Conservation (phyloP, 2,888 invertebrate species). For the Catocala fraxini region DNA sequence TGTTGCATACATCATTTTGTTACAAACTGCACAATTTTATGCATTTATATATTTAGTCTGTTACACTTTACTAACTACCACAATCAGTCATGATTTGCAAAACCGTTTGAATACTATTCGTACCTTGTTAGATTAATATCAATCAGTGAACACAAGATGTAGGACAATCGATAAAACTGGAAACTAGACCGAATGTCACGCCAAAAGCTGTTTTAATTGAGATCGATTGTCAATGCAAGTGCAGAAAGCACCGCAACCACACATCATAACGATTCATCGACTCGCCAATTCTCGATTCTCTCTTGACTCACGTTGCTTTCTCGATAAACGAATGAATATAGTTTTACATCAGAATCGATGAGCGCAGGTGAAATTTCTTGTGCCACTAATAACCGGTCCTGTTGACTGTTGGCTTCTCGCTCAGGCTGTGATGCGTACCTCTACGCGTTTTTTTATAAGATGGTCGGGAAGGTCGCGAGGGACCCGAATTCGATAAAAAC, state of each 20-base stretch:
- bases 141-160: slow-evolving; percentile 37
- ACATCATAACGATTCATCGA: slow-evolving; percentile 30
- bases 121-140: slow-evolving; percentile 35
- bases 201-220: slow-evolving; percentile 40
- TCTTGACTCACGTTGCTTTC: slow-evolving; percentile 59
- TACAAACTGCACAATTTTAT: too few species aligned
- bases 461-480: slow-evolving; percentile 55
- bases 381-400: slow-evolving; percentile 75
- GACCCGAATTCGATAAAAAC: slow-evolving; percentile 45
- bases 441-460: slow-evolving; percentile 41
- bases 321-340: slow-evolving; percentile 54
- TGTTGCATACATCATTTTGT: too few species aligned
- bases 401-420: slow-evolving; percentile 49
- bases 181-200: slow-evolving; percentile 29
- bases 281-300: slow-evolving; percentile 37
- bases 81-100: slow-evolving; percentile 9
- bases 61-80: background rate
- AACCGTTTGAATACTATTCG: slow-evolving; percentile 3
- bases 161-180: slow-evolving; percentile 42
- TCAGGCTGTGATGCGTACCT: slow-evolving; percentile 55
- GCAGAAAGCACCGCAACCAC: slow-evolving; percentile 33
- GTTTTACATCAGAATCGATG: slow-evolving; percentile 57
- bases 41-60: background rate
- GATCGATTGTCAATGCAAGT: slow-evolving; percentile 39
- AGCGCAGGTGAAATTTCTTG: slow-evolving; percentile 74